phyloP scores from a whole-genome alignment of 1,140 invertebrate species.

The Asbolus verrucosus region DNA sequence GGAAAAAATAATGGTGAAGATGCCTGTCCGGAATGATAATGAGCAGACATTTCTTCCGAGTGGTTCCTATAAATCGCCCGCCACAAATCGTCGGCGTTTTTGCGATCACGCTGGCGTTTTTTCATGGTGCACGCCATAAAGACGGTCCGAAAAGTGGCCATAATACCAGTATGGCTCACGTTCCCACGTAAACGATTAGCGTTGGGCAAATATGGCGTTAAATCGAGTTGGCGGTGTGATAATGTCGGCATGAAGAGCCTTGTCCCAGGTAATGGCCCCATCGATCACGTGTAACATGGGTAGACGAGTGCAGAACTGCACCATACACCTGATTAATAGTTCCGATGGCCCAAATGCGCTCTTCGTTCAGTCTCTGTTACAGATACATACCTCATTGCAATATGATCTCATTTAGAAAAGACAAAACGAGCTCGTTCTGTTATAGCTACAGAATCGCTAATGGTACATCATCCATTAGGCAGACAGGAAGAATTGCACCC shows the following conservation, averaged over 20 bases:
- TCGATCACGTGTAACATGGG: conserved; percentile 54
- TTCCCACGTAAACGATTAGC: conserved; percentile 38
- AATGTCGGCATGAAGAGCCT: conserved; percentile 51
- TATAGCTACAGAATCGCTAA: not conserved
- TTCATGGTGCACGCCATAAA: too few relatives aligned
- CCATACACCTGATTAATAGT: conserved; percentile 54
- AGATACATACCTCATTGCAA: conserved; percentile 38
- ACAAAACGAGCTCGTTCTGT: conserved; percentile 48
- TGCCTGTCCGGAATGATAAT: too few relatives aligned
- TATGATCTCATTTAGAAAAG: conserved; percentile 47
- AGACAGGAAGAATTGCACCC: conserved; percentile 20
- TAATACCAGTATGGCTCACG: not conserved
- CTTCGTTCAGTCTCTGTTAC: conserved; percentile 15
- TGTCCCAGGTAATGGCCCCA: conserved; percentile 50
- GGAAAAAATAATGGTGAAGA: too few relatives aligned
- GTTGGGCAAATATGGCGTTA: conserved; percentile 49
- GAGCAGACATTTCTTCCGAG: too few relatives aligned
- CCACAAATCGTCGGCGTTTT: too few relatives aligned
- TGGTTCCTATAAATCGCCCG: too few relatives aligned
- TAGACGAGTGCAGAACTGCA: conserved; percentile 48
- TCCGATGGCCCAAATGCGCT: conserved; percentile 49
- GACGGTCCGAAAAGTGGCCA: not conserved
- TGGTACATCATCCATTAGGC: conserved; percentile 6
- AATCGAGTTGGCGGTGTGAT: conserved; percentile 47
- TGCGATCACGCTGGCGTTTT: too few relatives aligned